A percentile compares a stretch with the other conserved stretches of the same genome.
Evolutionary conservation across 1,140 invertebrate genomes (phyloP).

Genomic region (Trachymyrmex septentrionalis): DNA sequence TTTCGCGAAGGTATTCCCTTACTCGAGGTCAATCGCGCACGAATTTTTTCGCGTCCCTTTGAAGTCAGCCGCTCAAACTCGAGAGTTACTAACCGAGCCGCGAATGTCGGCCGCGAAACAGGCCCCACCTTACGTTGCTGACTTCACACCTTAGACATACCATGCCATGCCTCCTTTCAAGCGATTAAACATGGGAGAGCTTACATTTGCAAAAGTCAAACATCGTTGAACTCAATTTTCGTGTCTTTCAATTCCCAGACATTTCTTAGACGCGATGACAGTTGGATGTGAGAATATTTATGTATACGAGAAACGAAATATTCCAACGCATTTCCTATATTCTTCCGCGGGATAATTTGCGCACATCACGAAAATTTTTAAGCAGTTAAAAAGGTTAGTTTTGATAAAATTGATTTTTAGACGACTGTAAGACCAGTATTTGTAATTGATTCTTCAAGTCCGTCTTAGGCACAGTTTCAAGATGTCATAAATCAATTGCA

Average conservation of each 20-base stretch:
- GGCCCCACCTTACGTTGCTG: constrained; percentile 36
- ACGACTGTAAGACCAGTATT: neutral
- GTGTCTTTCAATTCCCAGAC: neutral
- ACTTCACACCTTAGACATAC: constrained; percentile 55
- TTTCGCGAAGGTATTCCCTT: constrained; percentile 58
- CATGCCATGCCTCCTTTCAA: constrained; percentile 1
- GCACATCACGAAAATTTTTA: neutral
- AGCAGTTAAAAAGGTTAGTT: neutral
- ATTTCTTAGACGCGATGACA: constrained; percentile 20
- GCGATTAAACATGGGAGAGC: constrained; percentile 52
- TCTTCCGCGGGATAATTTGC: neutral
- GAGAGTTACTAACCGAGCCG: constrained; percentile 58
- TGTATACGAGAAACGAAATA: neutral
- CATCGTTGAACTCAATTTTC: constrained; percentile 42
- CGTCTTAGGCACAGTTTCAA: too few species aligned
- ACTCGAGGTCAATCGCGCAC: constrained; percentile 34
- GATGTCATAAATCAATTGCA: too few species aligned
- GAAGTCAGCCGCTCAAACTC: constrained; percentile 66
- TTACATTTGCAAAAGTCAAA: constrained; percentile 33
- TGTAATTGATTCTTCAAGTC: too few species aligned
- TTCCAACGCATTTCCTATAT: neutral
- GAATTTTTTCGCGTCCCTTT: constrained; percentile 68
- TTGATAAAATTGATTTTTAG: neutral
- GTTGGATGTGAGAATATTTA: constrained; percentile 12
- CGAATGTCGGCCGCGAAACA: constrained; percentile 52